Conservation (phyloP, 2,113 vertebrate genomes). For the Pelvicachromis taeniatus region DNA sequence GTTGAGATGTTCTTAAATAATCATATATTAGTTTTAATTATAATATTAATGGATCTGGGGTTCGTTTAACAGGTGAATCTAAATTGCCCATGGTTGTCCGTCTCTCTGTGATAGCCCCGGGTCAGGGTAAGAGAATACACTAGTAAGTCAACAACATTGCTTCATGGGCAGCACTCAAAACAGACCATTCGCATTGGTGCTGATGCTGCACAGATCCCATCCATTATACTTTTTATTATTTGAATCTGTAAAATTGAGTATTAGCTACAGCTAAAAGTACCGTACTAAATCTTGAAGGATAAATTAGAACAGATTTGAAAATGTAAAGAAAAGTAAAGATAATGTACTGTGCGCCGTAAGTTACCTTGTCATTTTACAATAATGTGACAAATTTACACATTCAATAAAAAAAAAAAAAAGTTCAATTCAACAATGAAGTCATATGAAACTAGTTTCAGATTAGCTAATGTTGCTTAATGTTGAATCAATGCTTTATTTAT, state of each 20-base stretch:
- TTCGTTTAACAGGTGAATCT: neutral
- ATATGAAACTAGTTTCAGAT: neutral
- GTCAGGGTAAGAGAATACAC: neutral
- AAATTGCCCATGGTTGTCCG: neutral
- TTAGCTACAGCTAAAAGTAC: neutral
- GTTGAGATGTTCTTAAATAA: neutral
- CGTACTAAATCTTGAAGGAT: neutral
- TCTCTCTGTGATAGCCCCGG: neutral
- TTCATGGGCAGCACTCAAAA: neutral
- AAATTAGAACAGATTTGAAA: neutral
- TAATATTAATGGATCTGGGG: neutral
- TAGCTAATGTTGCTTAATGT: neutral
- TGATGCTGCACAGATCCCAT: neutral
- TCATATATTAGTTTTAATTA: neutral
- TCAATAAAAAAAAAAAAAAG: neutral
- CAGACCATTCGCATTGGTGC: neutral
- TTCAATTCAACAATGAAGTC: neutral
- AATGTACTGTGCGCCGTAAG: neutral
- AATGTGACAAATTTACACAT: neutral
- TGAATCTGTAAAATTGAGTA: neutral
- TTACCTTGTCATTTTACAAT: neutral
- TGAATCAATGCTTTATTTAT: neutral
- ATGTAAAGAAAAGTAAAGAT: neutral
- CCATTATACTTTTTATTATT: neutral
- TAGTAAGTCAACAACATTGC: neutral